These are phyloP conservation scores for Desmodus rotundus DNA, from an alignment of 2,113 vertebrate genomes.

Conservation along the genomic window DNA sequence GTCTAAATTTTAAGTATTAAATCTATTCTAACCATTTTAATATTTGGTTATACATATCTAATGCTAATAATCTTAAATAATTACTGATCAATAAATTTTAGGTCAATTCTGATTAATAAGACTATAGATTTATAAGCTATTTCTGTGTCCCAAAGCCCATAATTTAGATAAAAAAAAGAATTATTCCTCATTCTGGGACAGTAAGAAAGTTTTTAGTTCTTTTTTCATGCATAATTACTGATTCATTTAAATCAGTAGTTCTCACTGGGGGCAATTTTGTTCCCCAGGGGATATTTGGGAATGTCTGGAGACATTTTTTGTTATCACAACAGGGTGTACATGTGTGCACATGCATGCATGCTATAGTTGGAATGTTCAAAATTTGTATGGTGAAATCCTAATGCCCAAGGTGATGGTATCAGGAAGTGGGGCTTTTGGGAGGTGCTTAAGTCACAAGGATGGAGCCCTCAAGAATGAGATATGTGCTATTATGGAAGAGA, in stretches of 20 bases:
- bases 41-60: conserved; percentile 8
- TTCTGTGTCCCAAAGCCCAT: not conserved
- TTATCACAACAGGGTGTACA: not conserved
- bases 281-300: not conserved
- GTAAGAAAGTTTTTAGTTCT: conserved; percentile 22
- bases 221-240: conserved; percentile 33
- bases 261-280: not conserved
- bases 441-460: not conserved
- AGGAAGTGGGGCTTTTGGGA: not conserved
- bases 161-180: conserved; percentile 30
- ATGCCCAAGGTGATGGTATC: not conserved
- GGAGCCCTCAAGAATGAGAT: not conserved
- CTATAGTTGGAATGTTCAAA: not conserved
- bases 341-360: not conserved
- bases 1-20: conserved; percentile 1
- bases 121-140: conserved; percentile 19
- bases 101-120: conserved; percentile 36
- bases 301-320: conserved; percentile 4
- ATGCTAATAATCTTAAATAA: conserved; percentile 9
- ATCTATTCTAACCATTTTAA: conserved; percentile 21
- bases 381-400: not conserved
- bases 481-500: not conserved
- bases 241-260: conserved; percentile 21
- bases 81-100: conserved; percentile 19
- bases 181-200: not conserved